phyloP scores from a whole-genome alignment of 35 echinoderm and acorn worm genomes.

The Holothuria glaberrima region DNA sequence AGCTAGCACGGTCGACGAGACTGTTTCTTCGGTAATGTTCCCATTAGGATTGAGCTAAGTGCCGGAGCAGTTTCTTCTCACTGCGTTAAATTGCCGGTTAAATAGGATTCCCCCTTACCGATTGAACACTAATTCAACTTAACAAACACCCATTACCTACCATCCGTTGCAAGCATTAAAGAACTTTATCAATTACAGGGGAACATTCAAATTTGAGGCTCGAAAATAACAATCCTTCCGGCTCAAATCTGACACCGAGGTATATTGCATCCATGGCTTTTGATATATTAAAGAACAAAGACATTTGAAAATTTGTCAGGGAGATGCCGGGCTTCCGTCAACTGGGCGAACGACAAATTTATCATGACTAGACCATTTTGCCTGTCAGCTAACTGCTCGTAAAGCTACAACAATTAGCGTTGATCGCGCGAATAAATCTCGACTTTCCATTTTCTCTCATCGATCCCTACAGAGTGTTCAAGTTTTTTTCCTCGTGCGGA shows the following conservation, averaged over 20 bases:
- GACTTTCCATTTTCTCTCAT: constrained; percentile 28
- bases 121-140: constrained; percentile 49
- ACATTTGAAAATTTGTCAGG: constrained; percentile 48
- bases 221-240: constrained; percentile 35
- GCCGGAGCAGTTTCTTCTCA: constrained; percentile 8
- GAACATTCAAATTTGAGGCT: constrained; percentile 50
- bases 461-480: constrained; percentile 32
- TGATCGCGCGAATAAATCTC: constrained; percentile 59
- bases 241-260: constrained; percentile 41
- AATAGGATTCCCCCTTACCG: constrained; percentile 44
- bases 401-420: constrained; percentile 56
- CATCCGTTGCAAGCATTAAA: constrained; percentile 65
- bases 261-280: constrained; percentile 17
- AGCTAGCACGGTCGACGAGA: constrained; percentile 43
- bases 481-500: background rate
- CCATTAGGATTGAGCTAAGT: constrained; percentile 64
- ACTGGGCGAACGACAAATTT: constrained; percentile 52
- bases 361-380: constrained; percentile 62
- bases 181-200: constrained; percentile 60
- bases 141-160: constrained; percentile 61
- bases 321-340: constrained; percentile 52
- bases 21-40: constrained; percentile 47
- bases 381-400: constrained; percentile 65
- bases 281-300: constrained; percentile 56
- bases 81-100: constrained; percentile 61